phyloP scores from a whole-genome alignment of 1,140 invertebrate species.

The Mactra quadrangularis region DNA sequence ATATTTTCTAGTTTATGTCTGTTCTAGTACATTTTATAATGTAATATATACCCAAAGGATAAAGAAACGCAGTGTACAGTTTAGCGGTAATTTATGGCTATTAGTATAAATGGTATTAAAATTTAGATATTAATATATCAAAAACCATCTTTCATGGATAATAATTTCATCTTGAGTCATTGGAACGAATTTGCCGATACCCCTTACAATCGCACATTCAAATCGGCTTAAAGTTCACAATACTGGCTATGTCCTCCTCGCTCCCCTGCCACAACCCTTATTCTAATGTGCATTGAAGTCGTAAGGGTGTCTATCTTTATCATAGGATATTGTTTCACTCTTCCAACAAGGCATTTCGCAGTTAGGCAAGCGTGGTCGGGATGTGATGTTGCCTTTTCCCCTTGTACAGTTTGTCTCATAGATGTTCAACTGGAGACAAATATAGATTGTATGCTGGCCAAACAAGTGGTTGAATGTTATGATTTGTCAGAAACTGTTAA shows the following conservation, averaged over 20 bases:
- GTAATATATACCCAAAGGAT: no score
- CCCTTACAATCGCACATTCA: neutral
- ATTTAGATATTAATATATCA: no score
- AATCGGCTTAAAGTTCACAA: neutral
- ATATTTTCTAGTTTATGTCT: no score
- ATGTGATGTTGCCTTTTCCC: slow-evolving; percentile 20
- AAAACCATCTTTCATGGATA: no score
- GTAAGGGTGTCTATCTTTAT: slow-evolving; percentile 23
- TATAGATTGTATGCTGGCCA: slow-evolving; percentile 9
- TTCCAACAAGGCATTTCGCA: slow-evolving; percentile 11
- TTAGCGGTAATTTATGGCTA: no score
- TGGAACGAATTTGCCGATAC: no score
- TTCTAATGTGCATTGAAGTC: slow-evolving; percentile 30
- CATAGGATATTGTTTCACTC: slow-evolving; percentile 31
- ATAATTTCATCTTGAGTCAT: no score
- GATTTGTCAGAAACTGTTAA: neutral
- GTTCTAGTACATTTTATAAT: no score
- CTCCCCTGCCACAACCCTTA: slow-evolving; percentile 18
- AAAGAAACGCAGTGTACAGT: no score
- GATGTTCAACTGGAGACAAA: slow-evolving; percentile 22
- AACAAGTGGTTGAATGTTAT: no score
- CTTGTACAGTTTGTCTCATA: slow-evolving; percentile 19
- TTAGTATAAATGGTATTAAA: no score
- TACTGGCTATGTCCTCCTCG: slow-evolving; percentile 23
- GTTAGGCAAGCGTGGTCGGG: neutral